Base-by-base conservation (phyloP, 2,113 vertebrate genomes). In the Girardinichthys multiradiatus region DNA sequence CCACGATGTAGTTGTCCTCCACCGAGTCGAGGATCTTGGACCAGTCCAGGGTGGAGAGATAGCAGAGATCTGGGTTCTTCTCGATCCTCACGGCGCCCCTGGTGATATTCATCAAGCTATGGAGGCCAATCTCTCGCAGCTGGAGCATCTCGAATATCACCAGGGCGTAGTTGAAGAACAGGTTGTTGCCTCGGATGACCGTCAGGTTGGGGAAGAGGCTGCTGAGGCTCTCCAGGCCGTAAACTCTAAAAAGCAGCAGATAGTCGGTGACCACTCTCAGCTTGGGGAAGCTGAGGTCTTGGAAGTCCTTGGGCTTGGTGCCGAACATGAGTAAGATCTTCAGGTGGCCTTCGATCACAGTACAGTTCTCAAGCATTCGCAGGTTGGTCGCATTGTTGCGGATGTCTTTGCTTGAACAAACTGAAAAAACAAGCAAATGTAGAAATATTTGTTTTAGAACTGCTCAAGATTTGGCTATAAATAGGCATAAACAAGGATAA, bases 71-170 rank as follows among this genome's bases (percentile, higher is more conserved):
- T 0, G 97, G 95, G 89, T 99, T 99, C 92, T 97, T 99, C 94
- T 99, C 98, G 0, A 99, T 96, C 27, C 98, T 93, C 77, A 99
- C 98, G 0, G 98, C 94, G 0, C 98, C 98, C 0, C 98, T 93
- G 0, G 96, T 99, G 58, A 99, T 97, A 89, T 98, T 98, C 96
- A 97, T 98, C 62, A 99, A 94, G 91, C 89, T 98, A 4, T 96
- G 94, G 26, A 99, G 97, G 63, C 98, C 98, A 0, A 99, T 93
- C 85, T 99, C 98, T 42, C 95, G 96, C 57, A 99, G 89, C 83
- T 99, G 97, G 29, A 98, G 95, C 98, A 99, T 99, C 94, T 99
- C 97, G 0, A 98, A 99, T 77, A 99, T 81, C 64, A 99, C 98
- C 14, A 99, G 90, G 0, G 97, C 98, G 0, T 99, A 99, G 92